Conservation (phyloP, 2,113 vertebrate genomes). For the Chunga burmeisteri region DNA sequence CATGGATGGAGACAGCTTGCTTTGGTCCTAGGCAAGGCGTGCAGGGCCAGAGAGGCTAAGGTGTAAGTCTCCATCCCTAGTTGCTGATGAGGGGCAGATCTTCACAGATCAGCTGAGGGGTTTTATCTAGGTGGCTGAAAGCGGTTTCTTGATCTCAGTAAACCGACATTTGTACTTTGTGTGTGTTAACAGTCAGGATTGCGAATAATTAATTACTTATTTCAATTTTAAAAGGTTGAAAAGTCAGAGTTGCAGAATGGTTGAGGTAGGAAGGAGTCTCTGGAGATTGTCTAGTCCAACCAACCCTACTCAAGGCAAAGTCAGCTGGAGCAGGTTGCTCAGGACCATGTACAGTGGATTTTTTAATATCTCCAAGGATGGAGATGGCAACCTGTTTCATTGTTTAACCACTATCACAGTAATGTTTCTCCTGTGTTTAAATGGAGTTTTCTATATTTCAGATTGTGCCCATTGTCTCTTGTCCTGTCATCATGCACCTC, state of each 20-base stretch:
- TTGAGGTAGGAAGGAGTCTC: not conserved
- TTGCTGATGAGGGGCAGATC: not conserved
- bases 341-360: accelerated
- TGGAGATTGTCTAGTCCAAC: not conserved
- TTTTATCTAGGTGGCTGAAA: not conserved
- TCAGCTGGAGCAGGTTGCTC: not conserved
- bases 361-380: not conserved
- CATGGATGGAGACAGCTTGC: not conserved
- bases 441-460: not conserved
- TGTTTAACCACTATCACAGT: not conserved
- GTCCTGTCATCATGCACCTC: not conserved
- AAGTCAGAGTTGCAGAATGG: not conserved
- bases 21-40: not conserved
- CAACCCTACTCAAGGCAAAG: not conserved
- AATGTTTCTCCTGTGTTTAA: not conserved
- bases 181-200: not conserved
- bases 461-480: not conserved
- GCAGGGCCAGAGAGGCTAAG: not conserved
- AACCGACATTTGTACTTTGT: not conserved
- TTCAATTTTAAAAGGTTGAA: not conserved
- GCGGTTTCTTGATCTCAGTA: not conserved
- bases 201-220: not conserved
- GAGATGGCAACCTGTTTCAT: not conserved
- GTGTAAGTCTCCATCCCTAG: not conserved
- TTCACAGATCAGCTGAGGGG: not conserved